phyloP scores from a whole-genome alignment of 2,797 vertebrate species.

The Labeo calbasu region DNA sequence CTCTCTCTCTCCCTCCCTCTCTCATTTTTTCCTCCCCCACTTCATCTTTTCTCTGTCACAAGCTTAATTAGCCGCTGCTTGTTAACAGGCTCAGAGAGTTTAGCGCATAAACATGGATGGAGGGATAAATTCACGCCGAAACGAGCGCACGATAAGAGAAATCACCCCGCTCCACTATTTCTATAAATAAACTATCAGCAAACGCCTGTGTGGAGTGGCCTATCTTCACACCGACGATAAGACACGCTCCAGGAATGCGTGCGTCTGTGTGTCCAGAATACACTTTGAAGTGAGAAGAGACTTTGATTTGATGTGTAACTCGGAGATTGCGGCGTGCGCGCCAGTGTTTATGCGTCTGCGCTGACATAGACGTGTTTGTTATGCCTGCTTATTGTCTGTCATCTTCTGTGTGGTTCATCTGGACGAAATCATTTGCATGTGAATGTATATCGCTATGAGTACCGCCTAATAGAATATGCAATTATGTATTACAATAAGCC shows the following conservation, averaged over 20 bases:
- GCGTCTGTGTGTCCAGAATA: slow-evolving; percentile 47
- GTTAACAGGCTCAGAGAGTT: slow-evolving; percentile 59
- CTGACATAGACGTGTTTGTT: slow-evolving; percentile 61
- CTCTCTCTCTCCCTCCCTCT: slow-evolving; percentile 31
- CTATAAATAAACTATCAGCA: slow-evolving; percentile 61
- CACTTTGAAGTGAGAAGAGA: slow-evolving; percentile 57
- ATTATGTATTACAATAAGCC: slow-evolving; percentile 57
- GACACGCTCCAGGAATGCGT: slow-evolving; percentile 44
- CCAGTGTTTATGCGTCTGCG: slow-evolving; percentile 27
- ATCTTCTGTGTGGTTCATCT: slow-evolving; percentile 60
- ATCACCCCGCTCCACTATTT: slow-evolving; percentile 51
- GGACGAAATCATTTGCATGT: slow-evolving; percentile 63
- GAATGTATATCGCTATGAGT: slow-evolving; percentile 62
- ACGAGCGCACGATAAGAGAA: slow-evolving; percentile 56
- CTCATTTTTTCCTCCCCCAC: slow-evolving; percentile 28
- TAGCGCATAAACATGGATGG: slow-evolving; percentile 59
- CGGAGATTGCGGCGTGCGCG: slow-evolving; percentile 32
- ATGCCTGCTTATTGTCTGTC: slow-evolving; percentile 60
- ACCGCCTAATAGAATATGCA: slow-evolving; percentile 63
- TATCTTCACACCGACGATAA: slow-evolving; percentile 55
- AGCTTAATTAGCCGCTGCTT: slow-evolving; percentile 60
- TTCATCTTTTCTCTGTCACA: slow-evolving; percentile 50
- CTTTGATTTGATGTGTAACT: slow-evolving; percentile 60
- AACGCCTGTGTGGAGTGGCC: slow-evolving; percentile 55
- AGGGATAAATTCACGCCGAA: slow-evolving; percentile 52